Evolutionary conservation across 1,140 invertebrate species (phyloP), one percentile per base, ranked within the genome.

Genomic region (Dendrolimus kikuchii): DNA sequence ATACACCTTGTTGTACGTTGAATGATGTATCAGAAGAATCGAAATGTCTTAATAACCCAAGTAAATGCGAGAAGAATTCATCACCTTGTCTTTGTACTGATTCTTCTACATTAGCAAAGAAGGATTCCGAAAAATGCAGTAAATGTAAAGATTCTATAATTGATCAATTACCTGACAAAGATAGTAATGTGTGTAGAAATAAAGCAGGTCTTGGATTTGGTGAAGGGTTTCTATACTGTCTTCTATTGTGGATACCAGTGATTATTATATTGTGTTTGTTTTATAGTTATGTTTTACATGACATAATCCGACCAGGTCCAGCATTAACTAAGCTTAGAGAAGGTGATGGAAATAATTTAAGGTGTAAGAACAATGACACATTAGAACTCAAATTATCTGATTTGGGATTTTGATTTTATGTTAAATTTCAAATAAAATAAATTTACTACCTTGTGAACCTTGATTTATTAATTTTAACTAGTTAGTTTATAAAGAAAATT

Each of bases 241-340:
- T 74, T 42, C 39, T 78, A 9, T 57, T 81, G 6, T 81, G 75
- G 74, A 72, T 81, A 36, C 77, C 77, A 53, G 49, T 74, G 7
- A 41, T 69, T 45, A 40, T 75, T 7, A 64, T 77, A 41, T 49
- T 50, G 6, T 71, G 58, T 53, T 53, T 77, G 6, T 69, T 81
- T n/a, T 78, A 77, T 45, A 49, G 48, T 5, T 66, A 68, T 44
- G 62, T 77, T n/a, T 55, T 78, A 43, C 68, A 69, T 62, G 67
- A 74, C 45, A 51, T 38, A 41, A 63, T 38, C 55, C 56, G 51
- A 46, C 63, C 38, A 53, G 51, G 48, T 6, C 40, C 49, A 50
- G 50, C 45, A 47, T 23, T 38, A 5, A 10, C 46, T 7, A 39
- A 40, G 38, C 7, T 53, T 39, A 50, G 23, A 10, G 36, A 10